Evolutionary conservation across 2,888 invertebrate genomes (phyloP).

Genomic region (Balanococcus diminutus): DNA sequence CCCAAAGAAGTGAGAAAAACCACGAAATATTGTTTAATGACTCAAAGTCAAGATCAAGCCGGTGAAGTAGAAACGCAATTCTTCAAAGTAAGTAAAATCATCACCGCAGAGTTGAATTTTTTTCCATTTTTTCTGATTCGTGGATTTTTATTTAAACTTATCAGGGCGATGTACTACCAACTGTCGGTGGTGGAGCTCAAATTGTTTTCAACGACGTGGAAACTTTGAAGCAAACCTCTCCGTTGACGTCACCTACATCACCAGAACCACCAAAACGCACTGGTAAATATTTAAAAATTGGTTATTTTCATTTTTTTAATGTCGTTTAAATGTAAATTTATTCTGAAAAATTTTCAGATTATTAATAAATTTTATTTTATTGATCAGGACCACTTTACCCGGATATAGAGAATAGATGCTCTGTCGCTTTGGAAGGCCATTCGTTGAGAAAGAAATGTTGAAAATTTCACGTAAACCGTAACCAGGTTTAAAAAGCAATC

Average conservation of each 20-base stretch:
- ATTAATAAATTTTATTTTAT: too few relatives aligned
- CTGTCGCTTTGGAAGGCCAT: slow-evolving; percentile 62
- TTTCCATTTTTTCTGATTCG: not conserved
- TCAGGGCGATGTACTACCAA: slow-evolving; percentile 89
- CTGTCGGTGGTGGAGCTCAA: slow-evolving; percentile 92
- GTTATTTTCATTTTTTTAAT: too few relatives aligned
- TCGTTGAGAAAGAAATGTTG: not conserved
- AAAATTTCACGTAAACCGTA: not conserved
- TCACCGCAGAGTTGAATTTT: not conserved
- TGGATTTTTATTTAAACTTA: slow-evolving; percentile 32
- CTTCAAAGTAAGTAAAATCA: slow-evolving; percentile 71
- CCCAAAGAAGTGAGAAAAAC: slow-evolving; percentile 74
- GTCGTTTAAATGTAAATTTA: too few relatives aligned
- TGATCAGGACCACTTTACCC: not conserved
- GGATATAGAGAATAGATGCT: slow-evolving; percentile 61
- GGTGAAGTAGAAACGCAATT: slow-evolving; percentile 92
- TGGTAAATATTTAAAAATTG: too few relatives aligned
- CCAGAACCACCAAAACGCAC: not conserved
- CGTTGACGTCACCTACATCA: slow-evolving; percentile 60
- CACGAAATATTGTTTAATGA: slow-evolving; percentile 88
- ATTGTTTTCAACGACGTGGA: slow-evolving; percentile 96
- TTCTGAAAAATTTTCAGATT: too few relatives aligned
- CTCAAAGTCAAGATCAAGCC: slow-evolving; percentile 89
- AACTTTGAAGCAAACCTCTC: slow-evolving; percentile 80
- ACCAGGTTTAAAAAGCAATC: not conserved